Conservation (phyloP, 92 coral and sea anemone species). For the Bergia sp. region DNA sequence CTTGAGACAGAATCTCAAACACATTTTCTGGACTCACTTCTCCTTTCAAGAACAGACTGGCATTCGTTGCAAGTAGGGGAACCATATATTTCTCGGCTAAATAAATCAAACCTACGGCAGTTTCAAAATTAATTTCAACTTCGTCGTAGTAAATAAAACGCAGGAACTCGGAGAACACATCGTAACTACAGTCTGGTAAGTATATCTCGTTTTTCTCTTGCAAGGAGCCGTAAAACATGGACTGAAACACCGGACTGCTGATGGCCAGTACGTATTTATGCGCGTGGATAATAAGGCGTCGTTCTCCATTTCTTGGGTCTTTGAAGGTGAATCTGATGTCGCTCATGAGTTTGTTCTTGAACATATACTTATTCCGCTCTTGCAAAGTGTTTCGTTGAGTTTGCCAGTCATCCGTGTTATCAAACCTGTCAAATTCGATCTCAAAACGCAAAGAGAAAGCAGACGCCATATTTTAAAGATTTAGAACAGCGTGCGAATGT, state of each 20-base stretch:
- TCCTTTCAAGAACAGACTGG: slow-evolving; percentile 5
- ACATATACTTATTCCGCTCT: slow-evolving; percentile 51
- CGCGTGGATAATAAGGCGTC: slow-evolving; percentile 33
- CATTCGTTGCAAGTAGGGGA: slow-evolving; percentile 29
- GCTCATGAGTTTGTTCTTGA: slow-evolving; percentile 51
- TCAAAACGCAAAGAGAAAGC: neutral
- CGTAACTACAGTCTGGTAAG: slow-evolving; percentile 49
- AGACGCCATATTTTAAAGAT: neutral
- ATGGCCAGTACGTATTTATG: slow-evolving; percentile 54
- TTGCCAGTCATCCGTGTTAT: slow-evolving; percentile 41
- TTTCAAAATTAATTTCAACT: slow-evolving; percentile 40
- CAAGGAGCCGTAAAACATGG: slow-evolving; percentile 52
- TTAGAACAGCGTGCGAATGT: no score
- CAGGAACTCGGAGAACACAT: slow-evolving; percentile 43
- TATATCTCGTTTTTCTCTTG: slow-evolving; percentile 52
- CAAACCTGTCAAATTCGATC: neutral
- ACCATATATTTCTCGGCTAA: slow-evolving; percentile 51
- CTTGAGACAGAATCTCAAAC: neutral
- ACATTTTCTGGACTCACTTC: slow-evolving; percentile 4
- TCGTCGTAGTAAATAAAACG: slow-evolving; percentile 48
- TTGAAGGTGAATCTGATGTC: slow-evolving; percentile 43
- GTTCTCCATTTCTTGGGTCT: slow-evolving; percentile 14
- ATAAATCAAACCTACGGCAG: slow-evolving; percentile 44
- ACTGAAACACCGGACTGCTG: slow-evolving; percentile 51
- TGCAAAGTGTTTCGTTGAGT: slow-evolving; percentile 36